phyloP scores from a whole-genome alignment of 2,113 vertebrate species.

The Eubucco bourcierii region DNA sequence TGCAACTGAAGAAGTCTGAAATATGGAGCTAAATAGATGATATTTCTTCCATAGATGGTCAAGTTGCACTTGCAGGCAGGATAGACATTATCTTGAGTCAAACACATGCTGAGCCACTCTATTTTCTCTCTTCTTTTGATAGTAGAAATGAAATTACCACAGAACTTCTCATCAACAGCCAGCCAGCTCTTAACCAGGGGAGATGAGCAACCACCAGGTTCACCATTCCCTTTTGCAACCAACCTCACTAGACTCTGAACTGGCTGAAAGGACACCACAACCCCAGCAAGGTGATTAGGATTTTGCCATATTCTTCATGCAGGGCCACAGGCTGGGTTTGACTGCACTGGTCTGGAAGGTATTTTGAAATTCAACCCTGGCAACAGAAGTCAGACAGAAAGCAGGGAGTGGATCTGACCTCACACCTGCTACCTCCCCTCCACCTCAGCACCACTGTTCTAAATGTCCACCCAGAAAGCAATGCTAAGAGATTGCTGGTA shows the following conservation, averaged over 20 bases:
- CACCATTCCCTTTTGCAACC: not conserved
- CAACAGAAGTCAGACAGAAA: fast-evolving
- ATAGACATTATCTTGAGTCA: not conserved
- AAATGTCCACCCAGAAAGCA: fast-evolving
- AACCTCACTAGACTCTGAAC: fast-evolving
- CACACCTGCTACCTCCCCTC: not conserved
- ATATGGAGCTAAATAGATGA: constrained; percentile 9
- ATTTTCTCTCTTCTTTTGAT: not conserved
- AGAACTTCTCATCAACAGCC: fast-evolving
- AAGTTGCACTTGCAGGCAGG: not conserved
- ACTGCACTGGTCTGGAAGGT: not conserved
- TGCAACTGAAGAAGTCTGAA: constrained; percentile 23
- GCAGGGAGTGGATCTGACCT: not conserved
- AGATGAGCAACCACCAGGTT: not conserved
- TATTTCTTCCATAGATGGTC: constrained; percentile 64
- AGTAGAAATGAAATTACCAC: not conserved
- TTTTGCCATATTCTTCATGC: not conserved
- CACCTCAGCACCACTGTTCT: too few species aligned
- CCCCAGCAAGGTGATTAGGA: fast-evolving
- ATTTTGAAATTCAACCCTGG: not conserved
- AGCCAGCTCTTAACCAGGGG: fast-evolving
- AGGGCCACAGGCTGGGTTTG: not conserved
- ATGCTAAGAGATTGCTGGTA: fast-evolving
- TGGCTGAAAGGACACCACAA: too few species aligned
- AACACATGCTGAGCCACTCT: not conserved